Evolutionary conservation across 2,888 invertebrate genomes (phyloP), one percentile per base, ranked within the genome.

Genomic region (Andrena bicolor): DNA sequence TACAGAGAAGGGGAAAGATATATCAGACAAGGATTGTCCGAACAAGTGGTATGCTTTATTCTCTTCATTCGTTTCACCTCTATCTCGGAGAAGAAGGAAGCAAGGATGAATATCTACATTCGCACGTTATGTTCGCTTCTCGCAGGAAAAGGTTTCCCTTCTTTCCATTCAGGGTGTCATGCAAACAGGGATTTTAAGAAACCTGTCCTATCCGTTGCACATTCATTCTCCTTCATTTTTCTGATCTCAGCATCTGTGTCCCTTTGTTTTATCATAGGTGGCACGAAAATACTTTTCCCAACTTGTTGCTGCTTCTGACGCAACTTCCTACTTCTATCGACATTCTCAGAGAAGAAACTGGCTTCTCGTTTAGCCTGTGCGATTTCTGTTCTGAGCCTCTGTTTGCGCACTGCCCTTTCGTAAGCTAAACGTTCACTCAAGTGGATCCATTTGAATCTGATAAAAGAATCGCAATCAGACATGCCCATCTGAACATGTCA

Each of bases 391-490:
- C 97, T 95, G 83, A 99, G 94, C 91, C 98, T 96, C 93, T 99
- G 98, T 92, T 97, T 97, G 90, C 97, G 96, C 0, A 98, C 97
- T 26, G 98, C 98, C 92, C 97, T 96, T 93, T 99, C 99, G 93
- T 99, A 99, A 2, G 97, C 97, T 87, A 99, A 94, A 88, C 99
- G 95, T 94, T 99, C 99, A 92, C 97, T 98, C 58, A 99, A 95
- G 94, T 99, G 99, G 35, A 97, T 95, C 99, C 99, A 99, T 94
- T 99, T 99, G 93, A 99, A 99, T 86, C 97, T 96, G 30, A 61
- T 28, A 53, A 78, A 48, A 8, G 63, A 16, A 10, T 23, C 8
- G 20, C 2, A 23, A 23, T 64, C n/a, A 16, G 23, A 58, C 2
- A 10, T n/a, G 2, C 26, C 13, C 6, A n/a, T 6, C 28, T 5